Evolutionary conservation across 1,140 invertebrate species (phyloP).

Genomic region (Phortica variegata): DNA sequence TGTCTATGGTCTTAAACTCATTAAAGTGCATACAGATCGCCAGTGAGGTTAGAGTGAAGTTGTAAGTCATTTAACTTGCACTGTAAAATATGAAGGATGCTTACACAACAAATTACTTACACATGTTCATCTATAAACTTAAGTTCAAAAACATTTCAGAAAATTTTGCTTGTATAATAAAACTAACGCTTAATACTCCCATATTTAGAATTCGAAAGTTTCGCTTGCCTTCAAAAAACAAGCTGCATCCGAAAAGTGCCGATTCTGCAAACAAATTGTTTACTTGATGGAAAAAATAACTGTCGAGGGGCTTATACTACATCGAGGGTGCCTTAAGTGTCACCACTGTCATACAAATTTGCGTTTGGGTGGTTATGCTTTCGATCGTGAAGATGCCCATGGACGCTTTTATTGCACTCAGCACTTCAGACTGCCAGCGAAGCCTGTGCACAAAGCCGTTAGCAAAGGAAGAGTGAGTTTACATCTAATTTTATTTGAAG

Average conservation of each 20-base stretch:
- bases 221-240: slow-evolving; percentile 64
- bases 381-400: slow-evolving; percentile 72
- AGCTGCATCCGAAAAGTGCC: slow-evolving; percentile 75
- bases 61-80: no score
- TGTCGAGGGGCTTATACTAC: slow-evolving; percentile 84
- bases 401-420: slow-evolving; percentile 80
- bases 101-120: no score
- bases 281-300: slow-evolving; percentile 85
- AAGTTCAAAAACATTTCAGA: no score
- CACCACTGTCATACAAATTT: slow-evolving; percentile 57
- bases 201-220: slow-evolving; percentile 62
- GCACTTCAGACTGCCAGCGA: slow-evolving; percentile 69
- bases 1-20: no score
- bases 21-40: no score
- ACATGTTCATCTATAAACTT: no score
- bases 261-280: slow-evolving; percentile 84
- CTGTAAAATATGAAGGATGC: no score
- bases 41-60: no score
- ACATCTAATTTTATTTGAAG: not conserved
- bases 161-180: no score
- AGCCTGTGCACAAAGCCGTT: slow-evolving; percentile 41
- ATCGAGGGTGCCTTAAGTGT: slow-evolving; percentile 79
- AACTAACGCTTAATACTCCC: no score
- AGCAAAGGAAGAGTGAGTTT: slow-evolving; percentile 34
- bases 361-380: slow-evolving; percentile 65